phyloP scores from a whole-genome alignment of 2,797 vertebrate species.

The Gymnoscopelus microlampas region DNA sequence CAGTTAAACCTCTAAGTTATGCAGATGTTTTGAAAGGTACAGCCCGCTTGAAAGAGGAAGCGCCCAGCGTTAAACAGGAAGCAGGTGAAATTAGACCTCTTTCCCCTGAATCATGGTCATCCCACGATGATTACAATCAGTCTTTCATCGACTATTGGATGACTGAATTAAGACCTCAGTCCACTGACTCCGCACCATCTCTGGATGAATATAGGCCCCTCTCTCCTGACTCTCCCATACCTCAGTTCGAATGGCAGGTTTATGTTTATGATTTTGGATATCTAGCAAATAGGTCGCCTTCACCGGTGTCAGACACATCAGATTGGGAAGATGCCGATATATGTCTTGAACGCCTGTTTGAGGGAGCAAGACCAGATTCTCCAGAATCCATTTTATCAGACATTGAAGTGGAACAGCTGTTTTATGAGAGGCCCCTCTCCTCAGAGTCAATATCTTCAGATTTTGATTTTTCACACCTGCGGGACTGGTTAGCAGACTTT shows the following conservation, averaged over 20 bases:
- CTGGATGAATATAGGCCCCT: not conserved
- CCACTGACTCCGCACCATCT: not conserved
- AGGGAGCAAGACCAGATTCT: not conserved
- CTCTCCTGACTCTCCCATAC: slow-evolving; percentile 13
- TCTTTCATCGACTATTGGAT: not conserved
- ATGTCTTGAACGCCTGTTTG: not conserved
- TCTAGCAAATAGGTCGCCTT: not conserved
- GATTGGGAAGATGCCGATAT: slow-evolving; percentile 5
- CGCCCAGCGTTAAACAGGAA: not conserved
- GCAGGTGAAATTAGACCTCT: not conserved
- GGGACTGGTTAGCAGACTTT: not conserved
- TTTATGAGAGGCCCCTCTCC: not conserved
- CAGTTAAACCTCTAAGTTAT: not conserved
- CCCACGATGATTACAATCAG: not conserved
- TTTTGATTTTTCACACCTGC: not conserved
- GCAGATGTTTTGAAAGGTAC: not conserved
- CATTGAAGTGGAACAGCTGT: not conserved
- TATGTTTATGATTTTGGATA: not conserved
- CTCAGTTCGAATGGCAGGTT: not conserved
- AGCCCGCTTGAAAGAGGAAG: not conserved
- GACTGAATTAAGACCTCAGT: not conserved
- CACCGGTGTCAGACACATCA: slow-evolving; percentile 1
- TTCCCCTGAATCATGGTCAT: slow-evolving; percentile 2
- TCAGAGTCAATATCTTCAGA: slow-evolving; percentile 4
- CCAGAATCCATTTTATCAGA: slow-evolving; percentile 13